phyloP scores from a whole-genome alignment of 1,140 invertebrate species.

The Drosophila malerkotliana region DNA sequence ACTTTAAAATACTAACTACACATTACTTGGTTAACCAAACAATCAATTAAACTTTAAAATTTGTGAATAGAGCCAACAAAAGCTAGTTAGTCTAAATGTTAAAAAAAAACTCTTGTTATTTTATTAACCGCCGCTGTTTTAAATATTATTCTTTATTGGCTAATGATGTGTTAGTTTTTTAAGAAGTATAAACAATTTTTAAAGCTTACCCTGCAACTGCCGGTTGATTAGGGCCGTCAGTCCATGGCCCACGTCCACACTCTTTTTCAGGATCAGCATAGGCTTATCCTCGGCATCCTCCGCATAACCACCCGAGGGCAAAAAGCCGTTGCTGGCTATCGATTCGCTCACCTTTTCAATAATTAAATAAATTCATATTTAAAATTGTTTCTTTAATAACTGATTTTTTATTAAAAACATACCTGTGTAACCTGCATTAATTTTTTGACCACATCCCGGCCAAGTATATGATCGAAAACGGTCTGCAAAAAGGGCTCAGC shows the following conservation, averaged over 20 bases:
- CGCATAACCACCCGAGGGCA: slow-evolving; percentile 87
- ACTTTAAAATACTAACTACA: too few species aligned
- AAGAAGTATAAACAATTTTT: neutral
- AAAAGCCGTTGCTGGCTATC: slow-evolving; percentile 89
- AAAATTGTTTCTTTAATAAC: neutral
- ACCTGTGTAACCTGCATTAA: slow-evolving; percentile 91
- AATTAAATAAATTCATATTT: too few species aligned
- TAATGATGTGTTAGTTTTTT: neutral
- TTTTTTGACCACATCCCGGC: slow-evolving; percentile 95
- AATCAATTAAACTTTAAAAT: neutral
- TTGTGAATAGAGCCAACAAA: neutral
- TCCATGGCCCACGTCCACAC: slow-evolving; percentile 88
- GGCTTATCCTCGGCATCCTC: slow-evolving; percentile 90
- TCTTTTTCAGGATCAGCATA: slow-evolving; percentile 90
- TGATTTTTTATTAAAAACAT: neutral
- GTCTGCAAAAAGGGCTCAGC: slow-evolving; percentile 92
- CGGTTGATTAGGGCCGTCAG: slow-evolving; percentile 90
- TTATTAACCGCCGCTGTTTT: slow-evolving; percentile 20
- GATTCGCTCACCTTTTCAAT: slow-evolving; percentile 89
- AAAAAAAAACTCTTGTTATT: neutral
- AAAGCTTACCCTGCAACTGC: slow-evolving; percentile 89
- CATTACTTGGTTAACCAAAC: too few species aligned
- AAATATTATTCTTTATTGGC: neutral
- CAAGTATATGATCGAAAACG: slow-evolving; percentile 94
- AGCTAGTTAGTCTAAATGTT: neutral